These are phyloP conservation scores for Leptinotarsa undecemlineata DNA, from an alignment of 1,140 invertebrate species.

Conservation along the genomic window DNA sequence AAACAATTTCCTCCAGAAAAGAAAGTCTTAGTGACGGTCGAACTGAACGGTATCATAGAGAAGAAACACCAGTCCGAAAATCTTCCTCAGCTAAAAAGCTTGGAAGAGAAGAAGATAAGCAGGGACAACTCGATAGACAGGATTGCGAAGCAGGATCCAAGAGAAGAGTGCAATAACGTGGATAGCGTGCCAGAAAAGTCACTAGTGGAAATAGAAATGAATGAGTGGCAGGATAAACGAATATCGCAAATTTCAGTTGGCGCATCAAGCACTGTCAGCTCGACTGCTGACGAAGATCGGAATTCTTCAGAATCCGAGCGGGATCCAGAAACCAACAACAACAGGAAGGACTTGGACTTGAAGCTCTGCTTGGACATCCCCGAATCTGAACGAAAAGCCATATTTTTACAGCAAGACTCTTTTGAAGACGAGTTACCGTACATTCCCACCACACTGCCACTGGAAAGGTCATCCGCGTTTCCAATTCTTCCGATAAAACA, in stretches of 20 bases:
- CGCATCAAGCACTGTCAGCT: constrained; percentile 11
- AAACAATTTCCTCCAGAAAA: constrained; percentile 40
- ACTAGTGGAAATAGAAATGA: too few species aligned
- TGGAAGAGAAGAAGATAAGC: not conserved
- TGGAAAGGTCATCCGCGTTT: constrained; percentile 78
- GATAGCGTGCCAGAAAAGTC: too few species aligned
- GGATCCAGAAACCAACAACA: constrained; percentile 65
- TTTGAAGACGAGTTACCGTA: constrained; percentile 87
- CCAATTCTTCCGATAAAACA: constrained; percentile 81
- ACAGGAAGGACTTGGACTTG: constrained; percentile 53
- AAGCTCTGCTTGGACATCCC: constrained; percentile 53
- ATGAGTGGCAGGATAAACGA: constrained; percentile 8
- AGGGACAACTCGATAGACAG: not conserved
- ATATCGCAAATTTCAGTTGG: constrained; percentile 15
- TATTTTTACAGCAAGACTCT: constrained; percentile 79
- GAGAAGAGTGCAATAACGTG: not conserved
- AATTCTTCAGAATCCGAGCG: constrained; percentile 81
- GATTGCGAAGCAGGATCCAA: not conserved
- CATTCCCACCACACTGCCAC: constrained; percentile 81
- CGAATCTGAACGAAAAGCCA: constrained; percentile 71
- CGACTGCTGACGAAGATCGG: constrained; percentile 58
- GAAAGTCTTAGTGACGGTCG: not conserved
- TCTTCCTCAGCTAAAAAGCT: not conserved
- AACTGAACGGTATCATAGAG: not conserved
- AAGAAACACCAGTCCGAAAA: not conserved